Percentiles rank a stretch among this genome's conserved stretches.
Evolutionary conservation across 2,113 vertebrate genomes (phyloP).

Genomic region (Empidonax alnorum): DNA sequence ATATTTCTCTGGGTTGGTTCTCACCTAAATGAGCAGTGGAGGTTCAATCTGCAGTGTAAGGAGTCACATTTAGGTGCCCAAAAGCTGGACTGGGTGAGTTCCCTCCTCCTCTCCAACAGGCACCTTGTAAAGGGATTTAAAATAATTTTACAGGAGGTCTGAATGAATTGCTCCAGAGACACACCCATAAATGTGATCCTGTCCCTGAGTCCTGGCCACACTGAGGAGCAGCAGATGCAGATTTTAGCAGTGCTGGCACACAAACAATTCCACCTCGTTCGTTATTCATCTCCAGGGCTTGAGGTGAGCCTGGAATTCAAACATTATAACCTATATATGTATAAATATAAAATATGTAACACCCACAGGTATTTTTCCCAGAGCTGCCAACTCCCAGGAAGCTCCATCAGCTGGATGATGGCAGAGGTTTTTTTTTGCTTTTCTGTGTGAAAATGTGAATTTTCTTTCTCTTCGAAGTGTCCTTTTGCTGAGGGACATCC

Average conservation of each 20-base stretch:
- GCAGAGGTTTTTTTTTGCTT: background rate
- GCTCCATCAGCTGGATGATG: background rate
- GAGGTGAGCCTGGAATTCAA: background rate
- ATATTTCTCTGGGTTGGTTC: background rate
- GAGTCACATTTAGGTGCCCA: background rate
- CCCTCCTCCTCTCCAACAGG: background rate
- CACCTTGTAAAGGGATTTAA: background rate
- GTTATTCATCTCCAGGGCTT: background rate
- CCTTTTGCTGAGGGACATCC: background rate
- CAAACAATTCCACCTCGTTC: background rate
- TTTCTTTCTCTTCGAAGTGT: accelerated
- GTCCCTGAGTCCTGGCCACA: background rate
- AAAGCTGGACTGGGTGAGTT: background rate
- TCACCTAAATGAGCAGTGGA: background rate
- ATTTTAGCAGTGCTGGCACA: background rate
- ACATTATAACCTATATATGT: too few relatives aligned
- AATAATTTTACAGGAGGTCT: background rate
- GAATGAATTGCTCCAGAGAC: background rate
- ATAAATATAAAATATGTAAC: too few relatives aligned
- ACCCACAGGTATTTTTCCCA: background rate
- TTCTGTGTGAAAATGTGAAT: background rate
- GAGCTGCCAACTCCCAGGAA: background rate
- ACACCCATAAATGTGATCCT: background rate
- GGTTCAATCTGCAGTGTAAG: background rate
- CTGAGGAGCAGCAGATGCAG: background rate